Evolutionary conservation across 92 coral and sea anemone species (phyloP), one percentile per base, ranked within the genome.

Genomic region (Blastomussa wellsi): DNA sequence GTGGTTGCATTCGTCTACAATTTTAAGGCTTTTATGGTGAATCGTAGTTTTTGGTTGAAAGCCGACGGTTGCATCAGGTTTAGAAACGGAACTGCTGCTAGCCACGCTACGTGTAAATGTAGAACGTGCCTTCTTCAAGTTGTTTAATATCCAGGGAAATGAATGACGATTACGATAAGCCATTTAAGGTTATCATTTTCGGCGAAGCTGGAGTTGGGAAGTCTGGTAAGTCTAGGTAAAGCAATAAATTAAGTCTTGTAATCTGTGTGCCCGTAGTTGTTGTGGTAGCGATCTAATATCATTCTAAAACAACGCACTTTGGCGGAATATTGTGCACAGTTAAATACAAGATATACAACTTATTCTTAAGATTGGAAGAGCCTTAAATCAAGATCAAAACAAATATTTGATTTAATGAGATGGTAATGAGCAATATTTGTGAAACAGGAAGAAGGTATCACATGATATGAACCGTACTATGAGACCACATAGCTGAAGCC

Each of bases 201-300:
- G 95, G 95, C 14, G 92, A 89, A 37, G 88, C 88, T 72, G 95
- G 92, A 17, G 95, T 92, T 78, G 95, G 95, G 22, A 92, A 92
- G 59, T 92, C 95, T 68, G 95, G 95, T 92, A 79, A 89, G 90
- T 28, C 19, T 36, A 42, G 95, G 95, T 92, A 79, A 89, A 89
- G 36, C 19, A 26, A 42, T 44, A 28, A 44, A 31, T 39, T 41
- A 24, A 20, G 22, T 38, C 1, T 33, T 44, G 11, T 42, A n/a
- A 74, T 74, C 62, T 74, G 4, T 3, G 33, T 69, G 32, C 19
- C 39, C 19, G 13, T 62, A 0, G 75, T 31, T 68, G 42, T 20
- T 35, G n/a, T 33, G 44, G 44, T 7, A 17, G 75, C 28, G 42
- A 36, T 36, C 44, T 29, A 47, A 69, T 33, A 69, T 68, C n/a